Evolutionary conservation across 2,888 invertebrate genomes (phyloP), one percentile per base, ranked within the genome.

Genomic region (Platycheirus rosarum): DNA sequence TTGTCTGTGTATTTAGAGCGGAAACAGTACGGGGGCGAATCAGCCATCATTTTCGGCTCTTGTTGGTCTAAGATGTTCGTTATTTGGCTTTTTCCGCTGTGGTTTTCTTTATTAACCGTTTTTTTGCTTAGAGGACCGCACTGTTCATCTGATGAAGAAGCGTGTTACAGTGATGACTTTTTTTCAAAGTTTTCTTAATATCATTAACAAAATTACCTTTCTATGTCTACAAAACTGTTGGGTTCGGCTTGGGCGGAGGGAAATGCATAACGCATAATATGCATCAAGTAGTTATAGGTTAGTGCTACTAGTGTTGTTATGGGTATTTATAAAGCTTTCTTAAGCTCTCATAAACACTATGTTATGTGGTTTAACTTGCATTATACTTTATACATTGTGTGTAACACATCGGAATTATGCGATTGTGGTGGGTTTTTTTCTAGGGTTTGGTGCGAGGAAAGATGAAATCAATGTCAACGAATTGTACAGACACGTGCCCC

Each of bases 1-100:
- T 35, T 40, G 62, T 51, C 42, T 48, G 77, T 57, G 75, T 79
- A 69, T 79, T 69, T 79, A 69, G 79, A 79, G 75, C 74, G 79
- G 63, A 79, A 74, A 46, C 20, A 51, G 70, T 29, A 40, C 42
- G 16, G 42, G 40, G 48, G 49, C 20, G 26, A 29, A 9, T 8
- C 20, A 35, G 37, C 14, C 16, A 14, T 7, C 16, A 51, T 1
- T 32, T 29, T 51, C 23, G 7, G 18, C 16, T 35, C 20, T n/a
- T 37, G 7, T 5, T 29, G 0, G 23, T 9, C 4, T 5, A 37
- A 20, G 57, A 57, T 40, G 23, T 26, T 40, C 6, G 2, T 8
- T 8, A 32, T 7, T 32, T 32, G 1, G 13, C 5, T 14, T 57
- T 8, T 57, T 57, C 11, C 6, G 40, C 7, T 57, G 57, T 13